Evolutionary conservation across 2,888 invertebrate species (phyloP), one percentile per base, ranked within the genome.

Genomic region (Tortricodes alternella): DNA sequence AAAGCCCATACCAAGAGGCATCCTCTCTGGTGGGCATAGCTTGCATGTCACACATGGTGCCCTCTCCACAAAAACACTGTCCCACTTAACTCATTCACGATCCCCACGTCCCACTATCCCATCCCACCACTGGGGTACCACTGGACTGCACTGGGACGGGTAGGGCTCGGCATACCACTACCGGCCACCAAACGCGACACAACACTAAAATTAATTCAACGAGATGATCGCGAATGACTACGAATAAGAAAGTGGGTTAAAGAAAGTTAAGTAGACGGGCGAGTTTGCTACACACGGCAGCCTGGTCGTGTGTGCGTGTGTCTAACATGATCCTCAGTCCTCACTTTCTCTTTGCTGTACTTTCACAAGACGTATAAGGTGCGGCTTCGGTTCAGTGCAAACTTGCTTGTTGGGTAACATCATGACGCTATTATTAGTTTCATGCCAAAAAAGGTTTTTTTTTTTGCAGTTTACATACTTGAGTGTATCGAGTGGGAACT

Each of bases 301-400:
- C 62, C 74, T 66, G 58, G 65, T 69, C 73, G 72, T 71, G 71
- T 77, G 75, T 67, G 74, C 75, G 75, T 76, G 73, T 69, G 72
- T 78, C 79, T 83, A 80, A 80, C 78, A 68, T 84, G 85, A 74
- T 83, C 66, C 83, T 88, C 84, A 90, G 73, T 83, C 66, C 83
- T 88, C 84, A 90, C 90, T 90, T 90, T 90, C 90, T 90, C 89
- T 89, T 87, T 78, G 71, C 70, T 76, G 83, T 85, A 90, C 90
- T 90, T 90, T 90, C 90, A 89, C 90, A 87, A 89, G 81, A 74
- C 78, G 66, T 63, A 60, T 64, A 66, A 79, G 75, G 83, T 83
- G 85, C 81, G 81, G 83, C 79, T 73, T 75, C 79, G 88, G 87
- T 85, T 89, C 86, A 84, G 68, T 79, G 78, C 73, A 73, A 77